A percentile compares a stretch with the other conserved stretches of the same genome.
Evolutionary conservation across 2,888 invertebrate genomes (phyloP).

Genomic region (Trissolcus japonicus): DNA sequence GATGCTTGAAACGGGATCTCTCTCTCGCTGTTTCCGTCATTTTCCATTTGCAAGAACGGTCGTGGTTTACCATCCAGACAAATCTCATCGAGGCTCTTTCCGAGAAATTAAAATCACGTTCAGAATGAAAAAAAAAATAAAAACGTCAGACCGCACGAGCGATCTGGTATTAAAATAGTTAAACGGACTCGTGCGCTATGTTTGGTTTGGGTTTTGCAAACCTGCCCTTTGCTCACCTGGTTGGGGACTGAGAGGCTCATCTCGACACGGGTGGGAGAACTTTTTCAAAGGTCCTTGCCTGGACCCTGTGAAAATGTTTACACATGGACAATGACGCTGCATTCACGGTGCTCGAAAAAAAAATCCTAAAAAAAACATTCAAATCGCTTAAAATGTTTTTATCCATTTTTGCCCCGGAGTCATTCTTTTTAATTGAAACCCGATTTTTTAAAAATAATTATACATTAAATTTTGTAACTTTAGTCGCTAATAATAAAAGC

Average conservation of each 20-base stretch:
- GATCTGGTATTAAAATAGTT: constrained; percentile 72
- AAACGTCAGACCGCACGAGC: constrained; percentile 15
- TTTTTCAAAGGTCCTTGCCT: constrained; percentile 68
- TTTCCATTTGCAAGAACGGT: constrained; percentile 7
- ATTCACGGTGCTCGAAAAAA: constrained; percentile 40
- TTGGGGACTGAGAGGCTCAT: constrained; percentile 74
- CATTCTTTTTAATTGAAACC: constrained; percentile 30
- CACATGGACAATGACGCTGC: constrained; percentile 70
- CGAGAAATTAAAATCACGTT: constrained; percentile 26
- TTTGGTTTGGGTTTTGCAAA: constrained; percentile 59
- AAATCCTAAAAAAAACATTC: constrained; percentile 11
- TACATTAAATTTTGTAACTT: too few species aligned
- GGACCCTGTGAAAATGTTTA: constrained; percentile 73
- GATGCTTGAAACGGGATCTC: constrained; percentile 2
- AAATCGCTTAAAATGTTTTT: constrained; percentile 19
- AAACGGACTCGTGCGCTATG: constrained; percentile 58
- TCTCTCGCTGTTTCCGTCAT: constrained; percentile 15
- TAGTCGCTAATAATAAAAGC: too few species aligned
- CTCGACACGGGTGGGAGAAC: constrained; percentile 66
- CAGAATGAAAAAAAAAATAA: constrained; percentile 21
- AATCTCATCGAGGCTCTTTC: neutral
- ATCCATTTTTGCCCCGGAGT: neutral
- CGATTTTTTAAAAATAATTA: too few species aligned
- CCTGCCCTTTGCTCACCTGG: constrained; percentile 67
- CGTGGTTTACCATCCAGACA: too few species aligned